Conservation (phyloP, 2,113 vertebrate species). For the Pangasianodon hypophthalmus region DNA sequence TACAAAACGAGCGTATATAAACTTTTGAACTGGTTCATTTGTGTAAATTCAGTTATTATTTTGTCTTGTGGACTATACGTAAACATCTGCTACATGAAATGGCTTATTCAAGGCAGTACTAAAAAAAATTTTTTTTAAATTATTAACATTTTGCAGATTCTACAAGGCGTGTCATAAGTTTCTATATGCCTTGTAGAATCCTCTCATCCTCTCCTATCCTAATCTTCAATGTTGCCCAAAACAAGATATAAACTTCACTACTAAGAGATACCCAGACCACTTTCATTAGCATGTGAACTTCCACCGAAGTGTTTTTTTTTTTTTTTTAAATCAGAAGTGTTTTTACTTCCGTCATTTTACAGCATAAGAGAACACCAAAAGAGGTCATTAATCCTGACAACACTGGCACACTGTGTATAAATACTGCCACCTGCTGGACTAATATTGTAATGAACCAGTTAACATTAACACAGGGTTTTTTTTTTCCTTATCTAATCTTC, state of each 20-base stretch:
- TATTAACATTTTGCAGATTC: too few species aligned
- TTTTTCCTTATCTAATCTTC: not conserved
- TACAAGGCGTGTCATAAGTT: too few species aligned
- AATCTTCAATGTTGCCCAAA: not conserved
- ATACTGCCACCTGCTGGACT: conserved; percentile 23
- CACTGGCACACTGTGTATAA: not conserved
- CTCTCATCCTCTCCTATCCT: not conserved
- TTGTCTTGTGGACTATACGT: too few species aligned
- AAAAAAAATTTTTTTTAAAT: too few species aligned
- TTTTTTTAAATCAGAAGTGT: too few species aligned
- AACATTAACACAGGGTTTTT: too few species aligned
- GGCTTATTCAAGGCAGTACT: too few species aligned
- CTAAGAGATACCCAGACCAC: not conserved
- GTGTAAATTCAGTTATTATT: too few species aligned
- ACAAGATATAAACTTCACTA: not conserved
- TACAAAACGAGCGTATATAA: too few species aligned
- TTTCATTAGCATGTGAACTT: not conserved
- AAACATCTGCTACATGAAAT: too few species aligned
- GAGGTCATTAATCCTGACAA: not conserved
- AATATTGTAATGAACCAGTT: not conserved
- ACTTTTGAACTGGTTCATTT: too few species aligned
- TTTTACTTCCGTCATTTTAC: not conserved
- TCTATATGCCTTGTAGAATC: too few species aligned
- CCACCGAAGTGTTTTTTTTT: not conserved
- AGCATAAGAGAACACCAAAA: not conserved